Evolutionary conservation across 2,113 vertebrate genomes (phyloP).

Genomic region (Bos javanicus): DNA sequence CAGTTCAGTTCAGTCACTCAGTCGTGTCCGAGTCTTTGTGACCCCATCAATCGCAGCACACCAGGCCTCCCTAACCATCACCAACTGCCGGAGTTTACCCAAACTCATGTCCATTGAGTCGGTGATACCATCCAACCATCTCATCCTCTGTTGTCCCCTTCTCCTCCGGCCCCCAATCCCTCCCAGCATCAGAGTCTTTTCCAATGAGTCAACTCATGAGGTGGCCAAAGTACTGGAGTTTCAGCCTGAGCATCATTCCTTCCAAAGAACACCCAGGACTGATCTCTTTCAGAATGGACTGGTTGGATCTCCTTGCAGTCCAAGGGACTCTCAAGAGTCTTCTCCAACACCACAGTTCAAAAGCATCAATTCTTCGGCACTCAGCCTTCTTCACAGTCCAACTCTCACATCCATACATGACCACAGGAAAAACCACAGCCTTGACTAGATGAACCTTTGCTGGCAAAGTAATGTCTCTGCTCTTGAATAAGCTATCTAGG

Average conservation of each 20-base stretch:
- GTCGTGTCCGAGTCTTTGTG: fast-evolving
- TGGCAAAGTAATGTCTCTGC: not conserved
- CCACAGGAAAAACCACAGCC: not conserved
- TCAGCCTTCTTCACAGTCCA: not conserved
- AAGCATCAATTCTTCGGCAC: not conserved
- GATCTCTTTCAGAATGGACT: not conserved
- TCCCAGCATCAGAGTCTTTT: not conserved
- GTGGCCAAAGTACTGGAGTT: not conserved
- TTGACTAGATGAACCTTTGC: not conserved
- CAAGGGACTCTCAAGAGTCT: not conserved
- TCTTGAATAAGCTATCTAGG: not conserved
- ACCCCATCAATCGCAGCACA: fast-evolving
- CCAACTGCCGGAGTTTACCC: fast-evolving
- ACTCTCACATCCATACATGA: not conserved
- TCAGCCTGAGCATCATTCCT: not conserved
- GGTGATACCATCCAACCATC: not conserved
- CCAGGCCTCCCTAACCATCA: not conserved
- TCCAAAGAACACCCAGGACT: not conserved
- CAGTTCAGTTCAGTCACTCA: not conserved
- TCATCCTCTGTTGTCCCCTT: not conserved
- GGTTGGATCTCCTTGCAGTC: not conserved
- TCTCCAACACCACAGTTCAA: not conserved
- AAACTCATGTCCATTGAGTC: not conserved
- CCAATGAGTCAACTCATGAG: not conserved
- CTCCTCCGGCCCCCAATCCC: not conserved